phyloP scores from a whole-genome alignment of 1,140 invertebrate genomes.

The Ruditapes philippinarum region DNA sequence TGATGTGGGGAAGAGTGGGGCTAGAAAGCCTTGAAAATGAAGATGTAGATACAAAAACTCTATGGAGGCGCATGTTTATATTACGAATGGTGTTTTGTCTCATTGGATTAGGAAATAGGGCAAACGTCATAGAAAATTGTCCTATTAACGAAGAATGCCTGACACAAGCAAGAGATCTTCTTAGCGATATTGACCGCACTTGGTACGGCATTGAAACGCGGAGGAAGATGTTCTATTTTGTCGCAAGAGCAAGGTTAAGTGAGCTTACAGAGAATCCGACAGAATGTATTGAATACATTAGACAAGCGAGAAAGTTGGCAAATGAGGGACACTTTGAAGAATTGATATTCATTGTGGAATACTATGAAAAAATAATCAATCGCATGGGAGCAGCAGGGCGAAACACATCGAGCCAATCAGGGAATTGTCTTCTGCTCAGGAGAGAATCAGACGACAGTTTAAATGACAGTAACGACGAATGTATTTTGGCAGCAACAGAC shows the following conservation, averaged over 20 bases:
- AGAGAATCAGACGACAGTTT: background rate
- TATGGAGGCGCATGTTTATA: constrained; percentile 45
- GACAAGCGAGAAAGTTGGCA: background rate
- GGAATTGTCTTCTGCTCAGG: background rate
- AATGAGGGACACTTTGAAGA: constrained; percentile 26
- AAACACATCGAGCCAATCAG: background rate
- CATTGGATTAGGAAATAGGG: constrained; percentile 37
- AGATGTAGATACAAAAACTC: constrained; percentile 19
- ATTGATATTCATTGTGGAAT: constrained; percentile 11
- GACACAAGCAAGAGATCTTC: background rate
- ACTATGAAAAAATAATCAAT: background rate
- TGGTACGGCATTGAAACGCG: constrained; percentile 27
- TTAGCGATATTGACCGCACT: background rate
- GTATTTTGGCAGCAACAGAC: background rate
- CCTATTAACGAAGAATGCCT: background rate
- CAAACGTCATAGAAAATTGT: constrained; percentile 29
- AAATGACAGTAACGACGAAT: background rate
- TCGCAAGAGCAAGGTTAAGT: constrained; percentile 10
- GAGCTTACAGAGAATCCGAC: background rate
- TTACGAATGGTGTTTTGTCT: constrained; percentile 45
- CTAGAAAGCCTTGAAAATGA: constrained; percentile 43
- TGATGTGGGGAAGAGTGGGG: constrained; percentile 16
- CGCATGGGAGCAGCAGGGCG: no score
- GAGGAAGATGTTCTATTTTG: constrained; percentile 47
- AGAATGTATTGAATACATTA: background rate